These are phyloP conservation scores for Bettongia penicillata DNA, from an alignment of 2,113 vertebrate genomes.

Conservation along the genomic window DNA sequence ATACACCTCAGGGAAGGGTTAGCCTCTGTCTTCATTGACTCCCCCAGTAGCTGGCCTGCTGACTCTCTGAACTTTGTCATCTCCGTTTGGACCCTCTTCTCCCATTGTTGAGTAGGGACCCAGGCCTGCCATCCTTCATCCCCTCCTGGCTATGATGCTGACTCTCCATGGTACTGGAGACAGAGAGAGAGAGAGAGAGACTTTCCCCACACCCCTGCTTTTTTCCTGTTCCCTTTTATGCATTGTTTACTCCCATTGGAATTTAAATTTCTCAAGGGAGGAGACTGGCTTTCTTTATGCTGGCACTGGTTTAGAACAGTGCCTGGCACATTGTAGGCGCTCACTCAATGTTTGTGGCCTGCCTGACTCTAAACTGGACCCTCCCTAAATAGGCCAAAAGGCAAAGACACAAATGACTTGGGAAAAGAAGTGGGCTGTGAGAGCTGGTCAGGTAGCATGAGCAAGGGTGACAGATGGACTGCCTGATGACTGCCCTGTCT, in stretches of 20 bases:
- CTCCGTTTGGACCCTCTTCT: neutral
- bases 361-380: neutral
- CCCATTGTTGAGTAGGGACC: neutral
- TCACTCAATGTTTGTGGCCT: neutral
- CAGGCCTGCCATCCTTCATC: neutral
- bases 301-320: neutral
- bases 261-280: neutral
- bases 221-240: neutral
- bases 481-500: neutral
- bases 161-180: neutral
- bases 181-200: too few species aligned
- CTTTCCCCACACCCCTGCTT: neutral
- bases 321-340: neutral
- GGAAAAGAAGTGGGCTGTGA: neutral
- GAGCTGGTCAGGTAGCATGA: neutral
- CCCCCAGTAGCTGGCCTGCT: neutral
- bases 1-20: neutral
- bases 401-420: neutral
- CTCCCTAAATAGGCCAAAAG: neutral
- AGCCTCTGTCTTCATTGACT: neutral
- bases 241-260: neutral
- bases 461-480: neutral
- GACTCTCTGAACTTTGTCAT: neutral
- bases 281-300: neutral
- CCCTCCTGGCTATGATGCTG: neutral